Conservation (phyloP, 1,140 invertebrate species). For the Sarcophaga peregrina region DNA sequence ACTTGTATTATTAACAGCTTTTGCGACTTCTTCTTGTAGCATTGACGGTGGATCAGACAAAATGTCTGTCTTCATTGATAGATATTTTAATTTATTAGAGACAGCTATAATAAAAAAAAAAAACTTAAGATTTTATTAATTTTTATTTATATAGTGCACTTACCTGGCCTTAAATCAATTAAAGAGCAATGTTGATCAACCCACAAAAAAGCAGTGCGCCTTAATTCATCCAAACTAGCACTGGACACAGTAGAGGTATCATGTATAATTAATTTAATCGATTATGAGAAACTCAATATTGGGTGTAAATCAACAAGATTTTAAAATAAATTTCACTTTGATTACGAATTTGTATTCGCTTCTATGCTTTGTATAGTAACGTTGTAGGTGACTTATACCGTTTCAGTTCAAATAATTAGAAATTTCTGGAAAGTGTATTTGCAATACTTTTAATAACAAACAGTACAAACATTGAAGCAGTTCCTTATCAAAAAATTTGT, state of each 20-base stretch:
- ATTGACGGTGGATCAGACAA: conserved; percentile 83
- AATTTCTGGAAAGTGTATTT: no score
- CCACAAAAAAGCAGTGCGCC: conserved; percentile 91
- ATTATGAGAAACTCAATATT: no score
- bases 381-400: no score
- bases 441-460: no score
- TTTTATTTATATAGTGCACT: conserved; percentile 39
- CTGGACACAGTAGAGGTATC: conserved; percentile 92
- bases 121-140: neutral
- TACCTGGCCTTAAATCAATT: conserved; percentile 91
- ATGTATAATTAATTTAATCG: conserved; percentile 71
- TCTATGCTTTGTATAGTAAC: no score
- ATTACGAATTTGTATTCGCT: no score
- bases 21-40: conserved; percentile 84
- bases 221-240: conserved; percentile 89
- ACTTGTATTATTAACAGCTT: conserved; percentile 59
- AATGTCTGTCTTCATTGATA: conserved; percentile 94
- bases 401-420: no score
- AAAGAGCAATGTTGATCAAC: conserved; percentile 96
- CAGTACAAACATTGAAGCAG: no score
- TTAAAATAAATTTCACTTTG: no score
- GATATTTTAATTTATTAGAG: conserved; percentile 87
- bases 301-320: no score
- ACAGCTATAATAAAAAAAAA: conserved; percentile 75
- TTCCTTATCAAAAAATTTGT: no score